Evolutionary conservation across 2,888 invertebrate genomes (phyloP), one percentile per base, ranked within the genome.

Genomic region (Lasius fuliginosus): DNA sequence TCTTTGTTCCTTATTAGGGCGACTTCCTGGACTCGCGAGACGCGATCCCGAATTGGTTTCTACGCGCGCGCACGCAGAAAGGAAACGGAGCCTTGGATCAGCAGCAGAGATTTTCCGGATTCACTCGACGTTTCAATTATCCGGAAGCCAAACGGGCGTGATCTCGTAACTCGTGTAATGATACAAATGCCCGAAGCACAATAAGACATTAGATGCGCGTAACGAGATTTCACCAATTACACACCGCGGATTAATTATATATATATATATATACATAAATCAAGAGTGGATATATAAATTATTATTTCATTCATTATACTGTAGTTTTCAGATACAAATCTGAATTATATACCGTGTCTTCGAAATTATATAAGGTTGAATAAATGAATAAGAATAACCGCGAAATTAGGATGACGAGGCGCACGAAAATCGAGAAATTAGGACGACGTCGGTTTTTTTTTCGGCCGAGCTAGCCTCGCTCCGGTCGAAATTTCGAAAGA

Each of bases 1-100:
- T 89, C 88, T 89, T 85, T 86, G 89, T 90, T 87, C 88, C 89
- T 90, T 85, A 89, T 90, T 89, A 77, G 85, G 73, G 82, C 82
- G 88, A 86, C 90, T 90, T 90, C 90, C 90, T 82, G 85, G 71
- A 84, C 65, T 74, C 77, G 64, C 64, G 73, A 49, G 36, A 67
- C 76, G 68, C 46, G 60, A 11, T 68, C 82, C 40, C 76, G 68
- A 56, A 82, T 84, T 64, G 68, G 73, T 82, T 58, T 68, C 68
- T 60, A 74, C 73, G 82, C 53, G 2, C 40, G 75, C 6, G 23
- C 36, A 4, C 27, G 11, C 36, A 6, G 64, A 64, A 82, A 73
- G 49, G 64, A 62, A 40, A 74, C 40, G 64, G 33, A 6, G 15
- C 15, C 23, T 11, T 11, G 33, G 33, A 79, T 60, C n/a, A 23